phyloP scores from a whole-genome alignment of 2,888 invertebrate genomes.

The Troides aeacus region DNA sequence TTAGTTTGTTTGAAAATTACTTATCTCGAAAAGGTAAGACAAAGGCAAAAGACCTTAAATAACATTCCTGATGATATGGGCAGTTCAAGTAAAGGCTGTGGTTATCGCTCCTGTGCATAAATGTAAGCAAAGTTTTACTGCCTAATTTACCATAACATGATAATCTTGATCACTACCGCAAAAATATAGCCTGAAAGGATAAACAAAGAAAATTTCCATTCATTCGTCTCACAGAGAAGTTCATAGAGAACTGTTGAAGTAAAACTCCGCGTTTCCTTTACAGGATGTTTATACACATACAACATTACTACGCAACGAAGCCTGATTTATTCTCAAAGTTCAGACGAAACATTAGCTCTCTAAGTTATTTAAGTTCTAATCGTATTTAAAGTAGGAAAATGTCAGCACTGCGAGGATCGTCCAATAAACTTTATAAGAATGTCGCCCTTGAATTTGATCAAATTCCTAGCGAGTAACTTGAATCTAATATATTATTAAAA shows the following conservation, averaged over 20 bases:
- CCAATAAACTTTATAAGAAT: constrained; percentile 4
- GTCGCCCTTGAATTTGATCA: not conserved
- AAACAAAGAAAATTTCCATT: no score
- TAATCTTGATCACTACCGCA: no score
- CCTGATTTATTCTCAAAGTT: not conserved
- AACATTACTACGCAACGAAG: not conserved
- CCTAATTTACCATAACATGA: no score
- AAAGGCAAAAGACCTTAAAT: no score
- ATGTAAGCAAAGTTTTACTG: no score
- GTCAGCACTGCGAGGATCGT: not conserved
- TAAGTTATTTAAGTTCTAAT: not conserved
- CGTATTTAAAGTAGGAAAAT: not conserved
- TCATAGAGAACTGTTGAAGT: not conserved
- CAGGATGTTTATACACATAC: not conserved
- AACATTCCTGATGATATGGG: no score
- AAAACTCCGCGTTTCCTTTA: not conserved
- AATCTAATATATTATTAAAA: not conserved
- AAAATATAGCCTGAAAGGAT: no score
- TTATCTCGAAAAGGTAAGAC: no score
- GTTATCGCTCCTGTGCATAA: no score
- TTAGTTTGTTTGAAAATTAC: no score
- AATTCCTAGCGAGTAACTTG: not conserved
- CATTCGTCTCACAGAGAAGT: not conserved
- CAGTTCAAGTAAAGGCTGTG: no score
- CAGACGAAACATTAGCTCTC: not conserved